Conservation (phyloP, 2,797 vertebrate species). For the Rhyacichthys aspro region DNA sequence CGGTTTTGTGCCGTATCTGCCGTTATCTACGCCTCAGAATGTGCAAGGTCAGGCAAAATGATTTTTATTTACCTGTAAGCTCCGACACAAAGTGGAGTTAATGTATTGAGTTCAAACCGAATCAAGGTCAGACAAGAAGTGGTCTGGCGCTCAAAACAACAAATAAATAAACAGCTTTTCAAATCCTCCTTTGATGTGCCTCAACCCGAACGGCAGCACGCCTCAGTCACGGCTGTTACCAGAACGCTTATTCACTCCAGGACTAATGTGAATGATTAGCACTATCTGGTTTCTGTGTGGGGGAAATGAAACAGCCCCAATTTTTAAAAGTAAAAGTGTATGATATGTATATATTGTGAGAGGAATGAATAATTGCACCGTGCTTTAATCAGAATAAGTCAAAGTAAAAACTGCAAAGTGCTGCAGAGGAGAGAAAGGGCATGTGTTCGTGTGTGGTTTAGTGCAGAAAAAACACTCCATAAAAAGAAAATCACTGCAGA, state of each 20-base stretch:
- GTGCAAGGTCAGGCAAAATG: conserved; percentile 41
- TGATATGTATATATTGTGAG: conserved; percentile 18
- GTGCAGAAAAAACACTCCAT: conserved; percentile 8
- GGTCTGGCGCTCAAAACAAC: conserved; percentile 45
- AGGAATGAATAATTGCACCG: conserved; percentile 41
- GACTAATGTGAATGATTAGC: conserved; percentile 56
- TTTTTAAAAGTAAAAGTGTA: conserved; percentile 22
- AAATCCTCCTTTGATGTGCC: conserved; percentile 57
- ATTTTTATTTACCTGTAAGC: conserved; percentile 32
- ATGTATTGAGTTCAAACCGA: conserved; percentile 51
- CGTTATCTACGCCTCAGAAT: conserved; percentile 38
- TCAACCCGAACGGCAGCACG: conserved; percentile 39
- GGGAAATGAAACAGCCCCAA: conserved; percentile 6
- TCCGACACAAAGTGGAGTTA: conserved; percentile 54
- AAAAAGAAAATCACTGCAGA: not conserved
- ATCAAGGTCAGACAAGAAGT: conserved; percentile 56
- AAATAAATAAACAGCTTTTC: conserved; percentile 63
- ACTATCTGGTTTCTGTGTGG: conserved; percentile 22
- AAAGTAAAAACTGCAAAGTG: conserved; percentile 23
- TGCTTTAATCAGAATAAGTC: conserved; percentile 40
- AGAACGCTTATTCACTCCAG: conserved; percentile 34
- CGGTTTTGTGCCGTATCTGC: conserved; percentile 17
- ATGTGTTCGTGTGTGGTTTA: conserved; percentile 22
- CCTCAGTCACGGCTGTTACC: conserved; percentile 43
- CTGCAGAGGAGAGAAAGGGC: conserved; percentile 40